Conservation (phyloP, 2,113 vertebrate species). For the Passer montanus region DNA sequence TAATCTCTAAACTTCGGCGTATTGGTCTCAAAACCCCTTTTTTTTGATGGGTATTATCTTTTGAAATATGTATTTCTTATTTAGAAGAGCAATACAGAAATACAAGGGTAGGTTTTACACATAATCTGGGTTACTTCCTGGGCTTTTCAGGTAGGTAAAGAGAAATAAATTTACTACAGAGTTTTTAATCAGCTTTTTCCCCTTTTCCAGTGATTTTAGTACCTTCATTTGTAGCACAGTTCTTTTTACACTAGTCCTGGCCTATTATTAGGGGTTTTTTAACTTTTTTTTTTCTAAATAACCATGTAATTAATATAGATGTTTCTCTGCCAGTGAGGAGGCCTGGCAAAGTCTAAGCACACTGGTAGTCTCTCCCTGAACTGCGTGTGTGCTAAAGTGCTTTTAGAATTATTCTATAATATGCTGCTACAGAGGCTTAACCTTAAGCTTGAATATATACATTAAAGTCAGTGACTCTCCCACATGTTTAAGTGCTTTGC, state of each 20-base stretch:
- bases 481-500: background rate
- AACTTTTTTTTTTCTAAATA: background rate
- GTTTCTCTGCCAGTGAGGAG: background rate
- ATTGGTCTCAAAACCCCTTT: background rate
- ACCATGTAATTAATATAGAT: background rate
- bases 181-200: background rate
- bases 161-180: background rate
- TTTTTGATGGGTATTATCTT: background rate
- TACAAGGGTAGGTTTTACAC: background rate
- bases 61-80: background rate
- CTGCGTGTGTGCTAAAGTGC: background rate
- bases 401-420: background rate
- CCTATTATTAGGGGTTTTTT: background rate
- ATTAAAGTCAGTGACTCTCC: background rate
- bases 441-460: background rate
- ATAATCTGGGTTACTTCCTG: background rate
- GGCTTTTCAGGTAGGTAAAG: background rate
- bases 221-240: background rate
- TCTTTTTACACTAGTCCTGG: background rate
- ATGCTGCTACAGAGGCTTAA: slow-evolving; percentile 1
- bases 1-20: background rate
- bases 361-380: background rate
- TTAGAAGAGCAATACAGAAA: background rate
- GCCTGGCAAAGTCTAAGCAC: background rate
- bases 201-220: background rate